A percentile compares a stretch with the other conserved stretches of the same genome.
phyloP scores from a whole-genome alignment of 2,797 vertebrate species.

The Hafferia zeledoni region DNA sequence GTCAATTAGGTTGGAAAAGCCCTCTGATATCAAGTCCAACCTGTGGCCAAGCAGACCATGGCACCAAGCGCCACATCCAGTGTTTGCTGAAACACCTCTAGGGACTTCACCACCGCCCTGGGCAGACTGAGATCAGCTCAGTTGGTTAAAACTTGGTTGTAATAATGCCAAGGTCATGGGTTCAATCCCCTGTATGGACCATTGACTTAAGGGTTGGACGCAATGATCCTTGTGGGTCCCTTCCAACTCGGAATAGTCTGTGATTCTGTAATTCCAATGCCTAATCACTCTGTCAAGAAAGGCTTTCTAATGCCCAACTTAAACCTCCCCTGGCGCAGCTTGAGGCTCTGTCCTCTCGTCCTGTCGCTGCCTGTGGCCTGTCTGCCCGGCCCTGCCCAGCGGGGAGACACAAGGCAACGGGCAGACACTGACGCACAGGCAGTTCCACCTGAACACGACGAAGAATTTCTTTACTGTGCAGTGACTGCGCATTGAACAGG shows the following conservation, averaged over 20 bases:
- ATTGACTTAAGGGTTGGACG: too few relatives aligned
- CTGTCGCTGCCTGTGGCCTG: too few relatives aligned
- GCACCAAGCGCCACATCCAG: background rate
- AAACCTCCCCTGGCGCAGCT: too few relatives aligned
- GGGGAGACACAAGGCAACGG: rapidly evolving
- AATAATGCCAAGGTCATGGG: too few relatives aligned
- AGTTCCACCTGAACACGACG: background rate
- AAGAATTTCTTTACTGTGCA: background rate
- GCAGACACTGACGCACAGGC: background rate
- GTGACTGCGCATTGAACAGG: background rate
- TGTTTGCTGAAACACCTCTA: background rate
- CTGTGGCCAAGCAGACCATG: too few relatives aligned
- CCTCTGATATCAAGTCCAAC: rapidly evolving
- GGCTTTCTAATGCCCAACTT: background rate
- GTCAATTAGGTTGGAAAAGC: background rate
- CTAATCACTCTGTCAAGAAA: background rate
- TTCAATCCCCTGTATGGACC: too few relatives aligned
- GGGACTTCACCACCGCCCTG: background rate
- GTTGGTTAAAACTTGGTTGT: too few relatives aligned
- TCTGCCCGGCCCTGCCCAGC: background rate
- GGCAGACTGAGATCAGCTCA: too few relatives aligned
- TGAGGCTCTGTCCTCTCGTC: background rate
- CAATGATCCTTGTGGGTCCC: too few relatives aligned
- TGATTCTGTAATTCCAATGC: too few relatives aligned
- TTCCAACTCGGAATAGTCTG: too few relatives aligned